Evolutionary conservation across 2,797 vertebrate species (phyloP).

Genomic region (Odontamblyopus rebecca): DNA sequence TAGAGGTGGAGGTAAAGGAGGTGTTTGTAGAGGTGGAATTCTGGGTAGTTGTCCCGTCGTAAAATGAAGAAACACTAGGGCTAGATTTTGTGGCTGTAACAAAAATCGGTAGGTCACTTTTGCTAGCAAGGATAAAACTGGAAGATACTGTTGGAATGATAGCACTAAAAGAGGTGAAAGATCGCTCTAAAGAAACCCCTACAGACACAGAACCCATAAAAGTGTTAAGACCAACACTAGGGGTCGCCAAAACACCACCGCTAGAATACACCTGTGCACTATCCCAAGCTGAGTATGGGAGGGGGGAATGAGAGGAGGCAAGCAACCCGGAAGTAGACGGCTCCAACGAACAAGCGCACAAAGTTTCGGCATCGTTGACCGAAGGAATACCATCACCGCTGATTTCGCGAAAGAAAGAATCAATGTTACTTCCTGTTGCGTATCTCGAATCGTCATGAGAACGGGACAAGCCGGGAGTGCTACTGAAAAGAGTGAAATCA

Average conservation of each 20-base stretch:
- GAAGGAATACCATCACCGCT: conserved; percentile 50
- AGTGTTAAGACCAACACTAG: conserved; percentile 61
- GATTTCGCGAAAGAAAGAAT: conserved; percentile 54
- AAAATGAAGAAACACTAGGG: conserved; percentile 63
- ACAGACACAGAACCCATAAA: conserved; percentile 50
- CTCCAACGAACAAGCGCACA: conserved; percentile 63
- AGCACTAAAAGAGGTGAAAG: conserved; percentile 53
- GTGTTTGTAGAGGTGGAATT: conserved; percentile 67
- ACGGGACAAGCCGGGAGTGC: conserved; percentile 66
- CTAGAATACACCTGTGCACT: conserved; percentile 46
- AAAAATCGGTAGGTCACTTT: conserved; percentile 76
- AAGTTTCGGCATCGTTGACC: conserved; percentile 41
- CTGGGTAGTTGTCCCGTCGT: conserved; percentile 65
- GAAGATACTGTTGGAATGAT: conserved; percentile 53
- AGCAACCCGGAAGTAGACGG: conserved; percentile 61
- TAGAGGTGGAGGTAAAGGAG: conserved; percentile 72
- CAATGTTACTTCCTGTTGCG: conserved; percentile 43
- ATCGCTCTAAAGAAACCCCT: conserved; percentile 53
- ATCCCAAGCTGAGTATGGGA: conserved; percentile 53
- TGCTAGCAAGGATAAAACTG: conserved; percentile 59
- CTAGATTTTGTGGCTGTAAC: conserved; percentile 71
- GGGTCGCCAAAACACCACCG: conserved; percentile 32
- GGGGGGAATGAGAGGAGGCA: conserved; percentile 50
- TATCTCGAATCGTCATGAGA: conserved; percentile 64
- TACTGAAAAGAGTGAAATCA: conserved; percentile 75